Base-by-base conservation (phyloP, 2,113 vertebrate genomes). In the Gila orcuttii region DNA sequence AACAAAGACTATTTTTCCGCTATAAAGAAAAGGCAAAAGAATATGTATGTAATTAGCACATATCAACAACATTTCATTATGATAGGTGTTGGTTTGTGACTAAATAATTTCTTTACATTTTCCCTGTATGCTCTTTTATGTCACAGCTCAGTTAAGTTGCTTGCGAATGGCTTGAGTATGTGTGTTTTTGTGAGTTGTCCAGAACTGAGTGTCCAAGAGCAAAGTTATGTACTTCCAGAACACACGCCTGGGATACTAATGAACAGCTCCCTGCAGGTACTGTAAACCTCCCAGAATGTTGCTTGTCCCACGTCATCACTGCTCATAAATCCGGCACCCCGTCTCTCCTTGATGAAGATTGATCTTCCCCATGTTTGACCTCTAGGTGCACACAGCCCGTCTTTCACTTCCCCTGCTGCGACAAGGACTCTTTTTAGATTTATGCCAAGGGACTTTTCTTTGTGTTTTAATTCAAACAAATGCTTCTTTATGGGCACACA, bases 281-380 rank as follows among this genome's bases (percentile, higher is more conserved):
- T 75, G 42, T 75, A 76, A 15, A 76, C n/a, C 45, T 76, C 73
- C 73, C 11, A 39, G 21, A 31, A 79, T 39, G 6, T n/a, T 28
- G 64, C 36, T 62, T 45, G n/a, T 64, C 23, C 12, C n/a, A 66
- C 7, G 5, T 81, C 79, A 81, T 47, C 25, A 31, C 60, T 66
- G 25, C 23, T 42, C 60, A 31, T 66, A 81, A 81, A 81, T 81
- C 59, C 59, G 31, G 60, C 13, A 47, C 47, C n/a, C 21, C 3
- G 6, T 25, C 77, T 62, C 57, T 62, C 57, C 39, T 21, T 33
- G n/a, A 64, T 19, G 19, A 81, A 31, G 79, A 81, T 81, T 66
- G 57, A 81, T 50, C 39, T 21, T 81, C 79, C 15, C 25, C 3
- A 6, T 50, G 25, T 31, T 47, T 81, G 17, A 31, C 62, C 62